A percentile compares a stretch with the other conserved stretches of the same genome.
Conservation (phyloP, 2,888 invertebrate species). For the Ernsta delagoae region DNA sequence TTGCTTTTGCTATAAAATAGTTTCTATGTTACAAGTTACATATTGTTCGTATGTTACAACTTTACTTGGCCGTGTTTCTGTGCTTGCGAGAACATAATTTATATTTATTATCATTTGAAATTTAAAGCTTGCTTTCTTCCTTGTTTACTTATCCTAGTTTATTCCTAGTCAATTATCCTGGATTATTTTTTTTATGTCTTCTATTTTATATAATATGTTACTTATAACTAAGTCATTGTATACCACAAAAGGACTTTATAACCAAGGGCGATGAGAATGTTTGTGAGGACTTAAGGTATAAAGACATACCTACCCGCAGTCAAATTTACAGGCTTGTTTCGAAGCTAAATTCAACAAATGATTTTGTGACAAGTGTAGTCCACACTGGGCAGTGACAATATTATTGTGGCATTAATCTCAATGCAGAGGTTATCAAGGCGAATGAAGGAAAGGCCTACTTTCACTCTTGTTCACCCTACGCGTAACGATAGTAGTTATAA, state of each 20-base stretch:
- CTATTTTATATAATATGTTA: too few relatives aligned
- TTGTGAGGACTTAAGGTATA: too few relatives aligned
- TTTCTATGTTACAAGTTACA: too few relatives aligned
- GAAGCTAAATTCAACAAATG: not conserved
- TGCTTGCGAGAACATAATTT: not conserved
- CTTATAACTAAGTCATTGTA: too few relatives aligned
- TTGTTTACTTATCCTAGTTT: too few relatives aligned
- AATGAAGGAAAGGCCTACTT: constrained; percentile 26
- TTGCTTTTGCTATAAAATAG: not conserved
- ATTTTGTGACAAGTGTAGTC: too few relatives aligned
- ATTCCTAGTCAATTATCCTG: too few relatives aligned
- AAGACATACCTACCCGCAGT: too few relatives aligned
- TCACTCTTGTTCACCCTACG: constrained; percentile 22
- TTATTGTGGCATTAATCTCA: constrained; percentile 24
- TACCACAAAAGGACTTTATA: too few relatives aligned
- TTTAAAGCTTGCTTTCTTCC: too few relatives aligned
- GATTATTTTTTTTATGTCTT: too few relatives aligned
- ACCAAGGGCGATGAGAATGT: too few relatives aligned
- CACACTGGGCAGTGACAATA: not conserved
- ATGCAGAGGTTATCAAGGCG: constrained; percentile 21
- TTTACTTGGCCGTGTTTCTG: not conserved
- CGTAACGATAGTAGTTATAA: not conserved
- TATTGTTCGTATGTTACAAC: not conserved
- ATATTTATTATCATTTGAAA: not conserved
- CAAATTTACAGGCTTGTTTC: not conserved